Evolutionary conservation across 2,113 vertebrate species (phyloP).

Genomic region (Martes martes): DNA sequence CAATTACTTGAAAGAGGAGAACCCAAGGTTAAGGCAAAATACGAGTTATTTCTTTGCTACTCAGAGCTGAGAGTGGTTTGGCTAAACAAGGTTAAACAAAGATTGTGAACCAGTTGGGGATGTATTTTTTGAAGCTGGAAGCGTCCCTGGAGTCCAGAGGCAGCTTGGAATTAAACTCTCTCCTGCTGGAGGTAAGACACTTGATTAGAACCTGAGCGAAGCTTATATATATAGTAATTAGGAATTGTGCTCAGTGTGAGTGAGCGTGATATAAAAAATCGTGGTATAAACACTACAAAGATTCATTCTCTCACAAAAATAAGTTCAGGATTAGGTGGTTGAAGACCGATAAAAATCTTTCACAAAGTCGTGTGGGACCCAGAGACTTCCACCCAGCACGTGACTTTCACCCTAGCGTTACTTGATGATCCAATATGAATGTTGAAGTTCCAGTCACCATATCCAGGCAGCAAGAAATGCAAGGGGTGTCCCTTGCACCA

Average conservation of each 20-base stretch:
- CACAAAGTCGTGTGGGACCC: neutral
- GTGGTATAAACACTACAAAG: neutral
- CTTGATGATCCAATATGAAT: neutral
- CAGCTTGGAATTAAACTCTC: neutral
- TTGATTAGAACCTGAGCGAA: neutral
- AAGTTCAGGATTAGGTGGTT: neutral
- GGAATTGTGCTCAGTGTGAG: neutral
- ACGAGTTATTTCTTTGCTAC: neutral
- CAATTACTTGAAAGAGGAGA: neutral
- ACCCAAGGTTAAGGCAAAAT: neutral
- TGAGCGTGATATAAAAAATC: neutral
- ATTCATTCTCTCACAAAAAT: neutral
- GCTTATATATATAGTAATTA: neutral
- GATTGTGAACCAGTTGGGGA: neutral
- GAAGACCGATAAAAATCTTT: neutral
- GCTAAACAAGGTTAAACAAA: neutral
- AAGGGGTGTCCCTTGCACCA: neutral
- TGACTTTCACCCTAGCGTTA: neutral
- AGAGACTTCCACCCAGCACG: neutral
- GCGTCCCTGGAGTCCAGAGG: neutral
- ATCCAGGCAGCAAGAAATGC: neutral
- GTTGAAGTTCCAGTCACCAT: neutral
- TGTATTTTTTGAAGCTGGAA: neutral
- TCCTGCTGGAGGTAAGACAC: neutral
- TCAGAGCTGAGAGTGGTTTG: neutral